Evolutionary conservation across 1,140 invertebrate species (phyloP).

Genomic region (Pachyrhynchus sulphureomaculatus): DNA sequence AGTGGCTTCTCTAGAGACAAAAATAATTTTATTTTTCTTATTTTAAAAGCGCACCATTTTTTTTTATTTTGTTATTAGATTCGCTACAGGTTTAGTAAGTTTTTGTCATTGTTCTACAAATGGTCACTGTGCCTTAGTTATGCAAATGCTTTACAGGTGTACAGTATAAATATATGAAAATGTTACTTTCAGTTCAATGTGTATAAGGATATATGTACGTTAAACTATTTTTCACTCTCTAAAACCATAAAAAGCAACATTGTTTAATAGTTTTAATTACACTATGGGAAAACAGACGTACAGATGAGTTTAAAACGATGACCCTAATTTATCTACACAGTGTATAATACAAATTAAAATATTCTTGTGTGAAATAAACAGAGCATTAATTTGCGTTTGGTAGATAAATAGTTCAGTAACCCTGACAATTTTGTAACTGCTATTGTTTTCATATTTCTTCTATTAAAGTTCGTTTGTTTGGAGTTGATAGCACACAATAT

Average conservation of each 20-base stretch:
- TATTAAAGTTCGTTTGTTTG: too few species aligned
- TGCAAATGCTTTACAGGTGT: too few species aligned
- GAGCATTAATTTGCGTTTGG: constrained; percentile 11
- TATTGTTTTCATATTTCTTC: constrained; percentile 1
- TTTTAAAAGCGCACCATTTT: too few species aligned
- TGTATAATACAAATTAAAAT: neutral
- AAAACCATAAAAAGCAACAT: neutral
- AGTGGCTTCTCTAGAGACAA: too few species aligned
- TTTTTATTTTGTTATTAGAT: too few species aligned
- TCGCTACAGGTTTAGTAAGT: too few species aligned
- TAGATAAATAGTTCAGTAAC: constrained; percentile 19
- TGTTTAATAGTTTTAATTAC: constrained; percentile 8
- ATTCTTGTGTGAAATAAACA: constrained; percentile 12
- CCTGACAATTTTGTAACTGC: constrained; percentile 7
- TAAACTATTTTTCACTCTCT: neutral
- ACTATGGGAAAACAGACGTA: neutral
- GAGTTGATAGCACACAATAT: neutral
- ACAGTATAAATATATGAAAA: too few species aligned
- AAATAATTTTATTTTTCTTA: too few species aligned
- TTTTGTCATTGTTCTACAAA: too few species aligned
- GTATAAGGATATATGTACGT: neutral
- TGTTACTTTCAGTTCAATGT: too few species aligned
- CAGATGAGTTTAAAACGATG: constrained; percentile 3
- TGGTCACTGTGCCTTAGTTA: too few species aligned
- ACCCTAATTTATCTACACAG: constrained; percentile 17